Evolutionary conservation across 2,113 vertebrate species (phyloP).

Genomic region (Vireo altiloquus): DNA sequence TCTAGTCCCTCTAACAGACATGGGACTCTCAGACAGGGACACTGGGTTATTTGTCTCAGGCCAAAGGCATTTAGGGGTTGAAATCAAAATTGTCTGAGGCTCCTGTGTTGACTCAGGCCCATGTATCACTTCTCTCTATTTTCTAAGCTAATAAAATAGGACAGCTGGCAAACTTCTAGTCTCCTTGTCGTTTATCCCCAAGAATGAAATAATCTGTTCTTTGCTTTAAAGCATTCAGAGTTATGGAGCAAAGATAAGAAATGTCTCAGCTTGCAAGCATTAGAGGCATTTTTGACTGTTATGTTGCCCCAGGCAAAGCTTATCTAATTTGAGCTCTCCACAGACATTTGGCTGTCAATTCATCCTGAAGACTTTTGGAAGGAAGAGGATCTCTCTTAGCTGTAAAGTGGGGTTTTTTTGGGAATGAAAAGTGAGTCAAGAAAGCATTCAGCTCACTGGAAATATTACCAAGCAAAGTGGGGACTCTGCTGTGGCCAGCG

Average conservation of each 20-base stretch:
- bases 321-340: slow-evolving; percentile 27
- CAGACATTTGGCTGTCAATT: slow-evolving; percentile 44
- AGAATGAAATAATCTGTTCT: slow-evolving; percentile 25
- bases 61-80: background rate
- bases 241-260: slow-evolving; percentile 45
- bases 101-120: background rate
- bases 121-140: background rate
- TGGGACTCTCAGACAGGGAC: background rate
- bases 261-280: slow-evolving; percentile 31
- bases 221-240: slow-evolving; percentile 19
- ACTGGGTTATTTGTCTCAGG: background rate
- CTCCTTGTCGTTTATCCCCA: background rate
- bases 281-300: slow-evolving; percentile 30
- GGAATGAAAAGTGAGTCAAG: background rate
- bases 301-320: slow-evolving; percentile 34
- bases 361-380: slow-evolving; percentile 14
- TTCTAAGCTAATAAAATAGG: slow-evolving; percentile 5
- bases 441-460: background rate
- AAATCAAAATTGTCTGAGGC: background rate
- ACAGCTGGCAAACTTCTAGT: slow-evolving; percentile 40
- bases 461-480: background rate
- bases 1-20: background rate
- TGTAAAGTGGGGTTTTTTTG: background rate
- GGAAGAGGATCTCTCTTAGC: slow-evolving; percentile 24
- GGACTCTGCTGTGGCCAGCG: background rate